These are phyloP conservation scores for Eptesicus fuscus DNA, from an alignment of 2,113 vertebrate genomes.

Conservation along the genomic window DNA sequence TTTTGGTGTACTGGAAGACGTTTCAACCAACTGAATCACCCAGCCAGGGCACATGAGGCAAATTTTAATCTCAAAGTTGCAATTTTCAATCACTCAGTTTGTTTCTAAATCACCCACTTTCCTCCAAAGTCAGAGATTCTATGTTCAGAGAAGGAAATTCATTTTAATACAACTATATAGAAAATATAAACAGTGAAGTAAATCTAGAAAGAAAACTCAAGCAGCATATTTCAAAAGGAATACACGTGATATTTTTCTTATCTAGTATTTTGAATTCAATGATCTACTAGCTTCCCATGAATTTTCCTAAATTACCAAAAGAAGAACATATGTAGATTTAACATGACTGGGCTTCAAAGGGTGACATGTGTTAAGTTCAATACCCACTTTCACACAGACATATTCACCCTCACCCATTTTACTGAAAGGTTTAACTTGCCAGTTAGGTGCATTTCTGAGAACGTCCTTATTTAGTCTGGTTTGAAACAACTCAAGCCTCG, in stretches of 20 bases:
- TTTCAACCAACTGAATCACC: not conserved
- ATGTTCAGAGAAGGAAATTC: not conserved
- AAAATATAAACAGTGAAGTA: not conserved
- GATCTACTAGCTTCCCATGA: not conserved
- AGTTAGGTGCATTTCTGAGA: not conserved
- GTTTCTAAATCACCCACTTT: not conserved
- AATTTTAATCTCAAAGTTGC: not conserved
- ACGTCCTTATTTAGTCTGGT: not conserved
- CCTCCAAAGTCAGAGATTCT: not conserved
- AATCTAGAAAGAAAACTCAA: not conserved
- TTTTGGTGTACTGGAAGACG: not conserved
- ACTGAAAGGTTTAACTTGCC: not conserved
- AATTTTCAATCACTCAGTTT: not conserved
- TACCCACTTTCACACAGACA: not conserved
- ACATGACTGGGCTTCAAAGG: not conserved
- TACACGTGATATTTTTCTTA: not conserved
- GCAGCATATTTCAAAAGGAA: conserved; percentile 29
- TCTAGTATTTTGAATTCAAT: not conserved
- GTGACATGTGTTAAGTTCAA: not conserved
- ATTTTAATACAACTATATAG: not conserved
- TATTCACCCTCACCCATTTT: not conserved
- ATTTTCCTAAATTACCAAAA: not conserved
- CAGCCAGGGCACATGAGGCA: not conserved
- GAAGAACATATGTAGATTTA: not conserved
- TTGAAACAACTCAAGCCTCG: not conserved